Conservation (phyloP, 2,888 invertebrate genomes). For the Julus scanicus region DNA sequence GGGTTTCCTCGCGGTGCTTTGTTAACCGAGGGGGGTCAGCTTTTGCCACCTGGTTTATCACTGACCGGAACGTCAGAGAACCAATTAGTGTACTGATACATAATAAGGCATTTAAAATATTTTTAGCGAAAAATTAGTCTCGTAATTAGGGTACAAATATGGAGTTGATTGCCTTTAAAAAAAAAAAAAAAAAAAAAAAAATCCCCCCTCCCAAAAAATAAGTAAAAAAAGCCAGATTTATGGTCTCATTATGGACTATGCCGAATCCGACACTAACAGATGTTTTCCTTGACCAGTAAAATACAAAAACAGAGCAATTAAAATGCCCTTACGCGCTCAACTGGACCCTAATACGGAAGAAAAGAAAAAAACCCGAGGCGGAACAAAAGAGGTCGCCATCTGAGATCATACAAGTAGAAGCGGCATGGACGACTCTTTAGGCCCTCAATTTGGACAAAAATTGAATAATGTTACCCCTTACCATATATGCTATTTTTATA, state of each 20-base stretch:
- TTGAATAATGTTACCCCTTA: too few species aligned
- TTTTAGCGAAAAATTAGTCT: slow-evolving; percentile 26
- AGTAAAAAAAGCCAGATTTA: not conserved
- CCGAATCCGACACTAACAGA: slow-evolving; percentile 1
- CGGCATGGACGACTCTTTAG: too few species aligned
- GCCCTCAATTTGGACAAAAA: too few species aligned
- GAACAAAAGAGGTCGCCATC: not conserved
- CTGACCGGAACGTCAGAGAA: slow-evolving; percentile 5
- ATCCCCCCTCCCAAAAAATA: not conserved
- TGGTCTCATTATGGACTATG: slow-evolving; percentile 16
- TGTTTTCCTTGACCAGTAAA: slow-evolving; percentile 33
- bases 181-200: not conserved
- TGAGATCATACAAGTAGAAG: not conserved
- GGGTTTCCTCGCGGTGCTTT: not conserved
- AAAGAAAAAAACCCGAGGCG: not conserved
- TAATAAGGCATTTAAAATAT: slow-evolving; percentile 33
- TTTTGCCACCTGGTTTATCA: slow-evolving; percentile 19
- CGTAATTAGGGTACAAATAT: slow-evolving; percentile 22
- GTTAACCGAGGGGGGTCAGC: not conserved
- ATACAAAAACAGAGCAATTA: slow-evolving; percentile 1
- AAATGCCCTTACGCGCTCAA: slow-evolving; percentile 11
- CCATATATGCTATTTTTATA: too few species aligned
- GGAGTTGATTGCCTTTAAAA: slow-evolving; percentile 27
- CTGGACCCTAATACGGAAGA: not conserved
- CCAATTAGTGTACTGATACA: slow-evolving; percentile 14